Base-by-base conservation (phyloP, 2,888 invertebrate genomes). In the Exephanes ischioxanthus region DNA sequence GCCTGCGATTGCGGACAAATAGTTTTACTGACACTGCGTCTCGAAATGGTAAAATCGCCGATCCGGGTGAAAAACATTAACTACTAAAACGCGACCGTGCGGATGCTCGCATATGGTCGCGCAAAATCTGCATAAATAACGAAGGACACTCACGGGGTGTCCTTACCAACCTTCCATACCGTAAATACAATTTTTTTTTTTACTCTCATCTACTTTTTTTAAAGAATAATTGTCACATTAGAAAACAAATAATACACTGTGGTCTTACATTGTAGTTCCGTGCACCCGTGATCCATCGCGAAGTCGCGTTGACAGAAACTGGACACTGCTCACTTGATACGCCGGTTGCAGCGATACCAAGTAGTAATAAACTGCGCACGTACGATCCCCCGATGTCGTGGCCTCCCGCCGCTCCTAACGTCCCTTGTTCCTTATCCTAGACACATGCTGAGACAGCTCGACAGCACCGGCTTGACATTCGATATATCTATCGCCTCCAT, bases 391-490 rank as follows among this genome's bases (percentile, higher is more conserved):
- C 53, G 14, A 67, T 77, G 53, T 77, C 77, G 67, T 58, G 53
- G 68, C 70, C 45, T 61, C 70, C 41, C 45, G 22, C 51, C 37
- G 53, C 63, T 63, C 72, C 66, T 80, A 63, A 55, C 63, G 63
- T 72, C 53, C 33, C 66, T 80, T 66, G 66, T 66, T 72, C 51
- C 72, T 80, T 80, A 80, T 72, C 79, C 14, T 22, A 33, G 41
- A 66, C 71, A 72, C 71, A 53, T 48, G 79, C 79, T 66, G 77
- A 77, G 77, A 77, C 77, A 68, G 77, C 80, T 73, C 55, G 67
- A 73, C 11, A 53, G 30, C 26, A 70, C n/a, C 6, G 22, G 51
- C 53, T 53, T 30, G 22, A 67, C 22, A 22, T 41, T 71, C 19
- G 70, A 71, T 11, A 55, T 19, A 53, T 45, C 14, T 16, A 45